Evolutionary conservation across 2,888 invertebrate genomes (phyloP).

Genomic region (Priocnemis perturbator): DNA sequence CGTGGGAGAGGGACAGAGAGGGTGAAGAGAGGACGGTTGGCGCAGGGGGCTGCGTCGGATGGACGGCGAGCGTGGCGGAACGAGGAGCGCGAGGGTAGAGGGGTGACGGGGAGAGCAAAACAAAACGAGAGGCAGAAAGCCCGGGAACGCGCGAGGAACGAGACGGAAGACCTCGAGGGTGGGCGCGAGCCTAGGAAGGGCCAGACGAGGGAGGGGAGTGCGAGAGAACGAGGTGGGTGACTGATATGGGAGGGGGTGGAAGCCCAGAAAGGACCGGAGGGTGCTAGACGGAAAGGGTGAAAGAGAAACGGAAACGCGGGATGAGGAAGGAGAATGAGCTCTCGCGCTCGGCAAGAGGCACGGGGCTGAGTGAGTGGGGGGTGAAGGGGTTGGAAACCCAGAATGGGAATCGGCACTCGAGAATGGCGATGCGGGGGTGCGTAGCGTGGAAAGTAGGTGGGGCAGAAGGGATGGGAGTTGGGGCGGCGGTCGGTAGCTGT

Average conservation of each 20-base stretch:
- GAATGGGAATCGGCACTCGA: slow-evolving; percentile 62
- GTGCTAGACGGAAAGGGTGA: slow-evolving; percentile 44
- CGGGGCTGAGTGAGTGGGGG: slow-evolving; percentile 37
- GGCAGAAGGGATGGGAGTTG: slow-evolving; percentile 55
- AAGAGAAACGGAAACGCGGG: slow-evolving; percentile 41
- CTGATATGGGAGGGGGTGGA: slow-evolving; percentile 31
- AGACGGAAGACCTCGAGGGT: not conserved
- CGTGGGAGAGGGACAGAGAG: slow-evolving; percentile 21
- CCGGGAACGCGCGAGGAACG: too few species aligned
- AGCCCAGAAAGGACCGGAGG: slow-evolving; percentile 41
- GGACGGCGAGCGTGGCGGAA: not conserved
- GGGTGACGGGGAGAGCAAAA: not conserved
- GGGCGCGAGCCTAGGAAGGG: not conserved
- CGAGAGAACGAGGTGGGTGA: slow-evolving; percentile 19
- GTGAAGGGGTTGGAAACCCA: slow-evolving; percentile 32
- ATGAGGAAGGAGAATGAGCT: slow-evolving; percentile 23
- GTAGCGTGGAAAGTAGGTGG: slow-evolving; percentile 51
- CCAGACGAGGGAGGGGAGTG: slow-evolving; percentile 3
- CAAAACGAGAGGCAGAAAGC: not conserved
- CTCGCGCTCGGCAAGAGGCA: slow-evolving; percentile 27
- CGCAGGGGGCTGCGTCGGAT: not conserved
- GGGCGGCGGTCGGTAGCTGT: slow-evolving; percentile 72
- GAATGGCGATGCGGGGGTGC: slow-evolving; percentile 56
- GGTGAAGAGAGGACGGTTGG: not conserved
- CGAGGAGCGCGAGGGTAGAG: not conserved